Percentiles rank a stretch among this genome's conserved stretches.
These are phyloP conservation scores for Falcunculus frontatus DNA, from an alignment of 2,113 vertebrate genomes.

Conservation along the genomic window DNA sequence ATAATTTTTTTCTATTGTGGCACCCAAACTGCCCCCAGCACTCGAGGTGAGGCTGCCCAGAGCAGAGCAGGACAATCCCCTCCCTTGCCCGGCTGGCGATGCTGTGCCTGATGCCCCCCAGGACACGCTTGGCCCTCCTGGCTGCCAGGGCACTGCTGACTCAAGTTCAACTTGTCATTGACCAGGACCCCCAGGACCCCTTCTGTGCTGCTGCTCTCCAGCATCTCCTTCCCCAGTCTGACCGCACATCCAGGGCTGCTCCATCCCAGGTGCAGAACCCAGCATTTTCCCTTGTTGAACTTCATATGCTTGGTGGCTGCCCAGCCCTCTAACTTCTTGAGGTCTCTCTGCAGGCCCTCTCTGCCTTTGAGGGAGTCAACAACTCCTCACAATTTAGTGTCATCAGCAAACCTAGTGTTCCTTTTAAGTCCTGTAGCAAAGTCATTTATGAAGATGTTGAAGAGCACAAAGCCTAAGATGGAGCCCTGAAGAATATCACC, in stretches of 20 bases:
- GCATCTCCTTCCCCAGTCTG: neutral
- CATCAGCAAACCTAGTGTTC: fast-evolving
- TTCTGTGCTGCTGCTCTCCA: fast-evolving
- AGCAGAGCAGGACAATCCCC: neutral
- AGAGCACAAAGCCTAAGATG: neutral
- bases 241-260: fast-evolving
- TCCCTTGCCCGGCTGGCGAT: fast-evolving
- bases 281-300: neutral
- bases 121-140: neutral
- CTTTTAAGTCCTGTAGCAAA: neutral
- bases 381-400: neutral
- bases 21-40: neutral
- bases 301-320: neutral
- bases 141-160: neutral
- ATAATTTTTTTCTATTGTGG: fast-evolving
- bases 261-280: too few species aligned
- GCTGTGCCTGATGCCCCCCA: neutral
- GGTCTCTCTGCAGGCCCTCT: neutral
- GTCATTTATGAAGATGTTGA: fast-evolving
- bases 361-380: neutral
- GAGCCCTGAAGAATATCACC: neutral
- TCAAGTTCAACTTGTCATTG: fast-evolving
- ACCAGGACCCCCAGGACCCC: neutral
- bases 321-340: neutral
- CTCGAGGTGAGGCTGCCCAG: neutral